Percentiles rank a stretch among this genome's conserved stretches.
phyloP scores from a whole-genome alignment of 2,113 vertebrate genomes.

The Rafetus swinhoei region DNA sequence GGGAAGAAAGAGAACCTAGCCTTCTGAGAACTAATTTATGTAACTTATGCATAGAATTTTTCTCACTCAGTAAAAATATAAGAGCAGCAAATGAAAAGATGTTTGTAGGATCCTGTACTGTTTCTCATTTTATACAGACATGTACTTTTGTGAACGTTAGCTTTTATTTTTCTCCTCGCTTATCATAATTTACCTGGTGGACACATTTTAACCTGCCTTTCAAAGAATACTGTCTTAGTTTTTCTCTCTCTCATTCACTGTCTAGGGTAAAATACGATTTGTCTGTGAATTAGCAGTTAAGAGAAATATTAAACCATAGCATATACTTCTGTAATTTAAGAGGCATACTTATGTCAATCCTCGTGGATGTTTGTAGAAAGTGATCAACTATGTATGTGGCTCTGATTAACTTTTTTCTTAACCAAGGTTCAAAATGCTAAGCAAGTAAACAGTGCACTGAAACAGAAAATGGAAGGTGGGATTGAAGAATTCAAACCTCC shows the following conservation, averaged over 20 bases:
- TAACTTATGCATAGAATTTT: neutral
- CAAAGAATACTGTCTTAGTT: conserved; percentile 23
- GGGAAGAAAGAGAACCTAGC: neutral
- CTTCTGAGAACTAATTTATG: neutral
- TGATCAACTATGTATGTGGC: conserved; percentile 75
- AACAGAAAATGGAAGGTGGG: conserved; percentile 94
- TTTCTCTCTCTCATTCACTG: conserved; percentile 12
- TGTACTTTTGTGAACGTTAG: neutral
- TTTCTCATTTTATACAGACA: neutral
- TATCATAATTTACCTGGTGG: conserved; percentile 18
- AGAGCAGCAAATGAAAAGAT: neutral
- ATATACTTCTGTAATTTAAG: conserved; percentile 71
- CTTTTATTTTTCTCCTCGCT: neutral
- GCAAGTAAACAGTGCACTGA: conserved; percentile 97
- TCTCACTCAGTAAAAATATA: neutral
- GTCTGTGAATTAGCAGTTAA: conserved; percentile 23
- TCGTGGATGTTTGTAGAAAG: conserved; percentile 76
- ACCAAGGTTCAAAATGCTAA: conserved; percentile 98
- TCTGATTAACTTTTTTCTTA: conserved; percentile 71
- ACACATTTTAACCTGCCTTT: conserved; percentile 9
- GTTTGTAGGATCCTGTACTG: conserved; percentile 1
- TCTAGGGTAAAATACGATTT: conserved; percentile 15
- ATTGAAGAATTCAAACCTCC: conserved; percentile 92
- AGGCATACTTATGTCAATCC: conserved; percentile 75
- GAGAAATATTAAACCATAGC: conserved; percentile 69